phyloP scores from a whole-genome alignment of 2,888 invertebrate species.

The Hedychridium roseum region DNA sequence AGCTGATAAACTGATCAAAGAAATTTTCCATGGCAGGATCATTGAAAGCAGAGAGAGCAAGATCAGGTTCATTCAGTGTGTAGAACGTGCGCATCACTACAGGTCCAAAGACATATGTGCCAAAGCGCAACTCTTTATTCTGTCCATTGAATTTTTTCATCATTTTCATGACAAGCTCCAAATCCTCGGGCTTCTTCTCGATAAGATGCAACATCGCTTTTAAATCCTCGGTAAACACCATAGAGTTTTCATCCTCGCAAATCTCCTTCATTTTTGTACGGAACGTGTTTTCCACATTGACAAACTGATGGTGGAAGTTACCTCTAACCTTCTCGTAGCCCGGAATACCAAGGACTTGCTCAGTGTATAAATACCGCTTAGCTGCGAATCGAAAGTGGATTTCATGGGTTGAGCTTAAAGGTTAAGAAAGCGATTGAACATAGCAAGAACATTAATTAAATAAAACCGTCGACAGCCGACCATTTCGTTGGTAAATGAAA shows the following conservation, averaged over 20 bases:
- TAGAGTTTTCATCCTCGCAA: conserved; percentile 65
- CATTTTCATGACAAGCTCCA: conserved; percentile 74
- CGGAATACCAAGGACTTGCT: conserved; percentile 71
- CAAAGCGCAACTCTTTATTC: conserved; percentile 76
- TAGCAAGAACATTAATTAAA: conserved; percentile 30
- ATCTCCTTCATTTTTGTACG: conserved; percentile 74
- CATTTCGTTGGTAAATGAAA: no score
- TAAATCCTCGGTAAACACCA: conserved; percentile 86
- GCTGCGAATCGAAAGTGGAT: conserved; percentile 28
- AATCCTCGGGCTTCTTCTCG: conserved; percentile 69
- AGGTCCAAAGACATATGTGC: conserved; percentile 84
- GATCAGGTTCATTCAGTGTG: conserved; percentile 72
- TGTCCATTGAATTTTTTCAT: conserved; percentile 77
- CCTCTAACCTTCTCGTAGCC: conserved; percentile 68
- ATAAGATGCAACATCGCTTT: conserved; percentile 81
- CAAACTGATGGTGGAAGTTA: conserved; percentile 69
- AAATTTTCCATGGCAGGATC: conserved; percentile 71
- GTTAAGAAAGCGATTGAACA: conserved; percentile 20
- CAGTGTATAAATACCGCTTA: conserved; percentile 67
- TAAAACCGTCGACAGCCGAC: no score
- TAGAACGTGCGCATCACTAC: conserved; percentile 83
- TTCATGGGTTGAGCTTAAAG: neutral
- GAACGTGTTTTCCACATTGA: conserved; percentile 72
- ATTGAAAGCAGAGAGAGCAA: conserved; percentile 73
- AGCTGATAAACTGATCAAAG: conserved; percentile 76